Evolutionary conservation across 2,797 vertebrate genomes (phyloP), one percentile per base, ranked within the genome.

Genomic region (Notolepis coatsorum): DNA sequence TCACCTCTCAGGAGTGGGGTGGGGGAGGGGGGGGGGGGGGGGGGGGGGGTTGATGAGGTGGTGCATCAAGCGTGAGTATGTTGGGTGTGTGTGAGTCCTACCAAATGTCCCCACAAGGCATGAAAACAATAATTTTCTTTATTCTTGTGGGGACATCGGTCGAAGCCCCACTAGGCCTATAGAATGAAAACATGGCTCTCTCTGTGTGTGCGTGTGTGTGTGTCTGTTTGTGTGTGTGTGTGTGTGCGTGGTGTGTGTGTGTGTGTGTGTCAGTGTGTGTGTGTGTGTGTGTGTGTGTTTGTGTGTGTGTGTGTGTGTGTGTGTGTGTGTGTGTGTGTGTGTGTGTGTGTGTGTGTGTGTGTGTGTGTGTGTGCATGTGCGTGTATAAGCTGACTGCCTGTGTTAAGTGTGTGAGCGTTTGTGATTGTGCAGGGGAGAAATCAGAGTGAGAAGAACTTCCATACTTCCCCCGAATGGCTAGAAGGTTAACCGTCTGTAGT

Each of bases 1-100:
- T 68, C 45, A 42, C 66, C 47, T 47, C 30, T 50, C 18, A 21
- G 12, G 58, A 27, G 17, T 23, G 33, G 9, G 37, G 13, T 2
- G 4, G 30, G 20, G 12, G 20, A 6, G 5, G 24, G 12, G 58
- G 31, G 17, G 24, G 33, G 9, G 37, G 13, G 3, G 4, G 30
- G 20, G 12, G 20, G 12, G 5, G 18, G 17, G 3, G 17, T 3
- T 53, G 7, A 6, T 10, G 47, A 3, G 48, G 1, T 13, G 1
- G 24, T 27, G 24, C 23, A 3, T 13, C n/a, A n/a, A n/a, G 21
- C 28, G n/a, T 6, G 28, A 18, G 28, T 17, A 3, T 7, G n/a
- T 23, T 48, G 45, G 25, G 45, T 46, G 7, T 23, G 6, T 46
- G 20, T 48, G 55, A 61, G 20, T 31, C n/a, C n/a, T n/a, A n/a